Evolutionary conservation across 2,797 vertebrate species (phyloP).

Genomic region (Sebastes goodei): DNA sequence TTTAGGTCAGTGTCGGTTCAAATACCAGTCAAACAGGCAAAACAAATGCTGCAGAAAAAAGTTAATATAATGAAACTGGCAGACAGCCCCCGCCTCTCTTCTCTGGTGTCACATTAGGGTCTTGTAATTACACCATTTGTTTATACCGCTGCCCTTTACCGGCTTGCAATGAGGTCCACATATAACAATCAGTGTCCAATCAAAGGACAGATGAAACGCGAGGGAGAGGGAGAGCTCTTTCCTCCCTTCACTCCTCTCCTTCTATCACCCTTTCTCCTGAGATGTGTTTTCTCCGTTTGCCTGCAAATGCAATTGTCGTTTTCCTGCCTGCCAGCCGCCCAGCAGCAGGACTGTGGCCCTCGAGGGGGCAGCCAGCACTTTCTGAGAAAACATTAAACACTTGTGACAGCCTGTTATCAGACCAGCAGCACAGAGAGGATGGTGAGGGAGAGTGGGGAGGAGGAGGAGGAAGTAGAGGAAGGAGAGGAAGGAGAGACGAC

Average conservation of each 20-base stretch:
- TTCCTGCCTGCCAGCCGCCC: constrained; percentile 25
- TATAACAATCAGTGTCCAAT: constrained; percentile 64
- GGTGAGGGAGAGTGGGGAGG: neutral
- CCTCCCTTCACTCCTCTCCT: neutral
- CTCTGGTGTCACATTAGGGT: constrained; percentile 50
- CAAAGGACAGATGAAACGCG: constrained; percentile 12
- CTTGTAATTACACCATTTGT: constrained; percentile 52
- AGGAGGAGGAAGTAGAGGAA: neutral
- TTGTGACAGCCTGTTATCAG: constrained; percentile 71
- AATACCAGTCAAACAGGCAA: constrained; percentile 47
- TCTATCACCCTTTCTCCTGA: constrained; percentile 4
- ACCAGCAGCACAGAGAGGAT: constrained; percentile 13
- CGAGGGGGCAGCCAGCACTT: constrained; percentile 24
- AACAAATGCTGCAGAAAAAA: constrained; percentile 31
- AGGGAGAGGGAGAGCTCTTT: neutral
- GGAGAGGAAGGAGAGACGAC: neutral
- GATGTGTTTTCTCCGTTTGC: constrained; percentile 30
- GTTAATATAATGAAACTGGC: constrained; percentile 22
- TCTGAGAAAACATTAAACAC: constrained; percentile 57
- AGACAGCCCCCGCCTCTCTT: neutral
- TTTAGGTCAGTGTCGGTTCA: constrained; percentile 65
- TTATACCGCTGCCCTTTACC: constrained; percentile 48
- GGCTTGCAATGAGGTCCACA: constrained; percentile 26
- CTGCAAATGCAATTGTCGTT: constrained; percentile 64
- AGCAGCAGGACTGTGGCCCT: constrained; percentile 9